Evolutionary conservation across 2,113 vertebrate genomes (phyloP), one percentile per base, ranked within the genome.

Genomic region (Aix galericulata): DNA sequence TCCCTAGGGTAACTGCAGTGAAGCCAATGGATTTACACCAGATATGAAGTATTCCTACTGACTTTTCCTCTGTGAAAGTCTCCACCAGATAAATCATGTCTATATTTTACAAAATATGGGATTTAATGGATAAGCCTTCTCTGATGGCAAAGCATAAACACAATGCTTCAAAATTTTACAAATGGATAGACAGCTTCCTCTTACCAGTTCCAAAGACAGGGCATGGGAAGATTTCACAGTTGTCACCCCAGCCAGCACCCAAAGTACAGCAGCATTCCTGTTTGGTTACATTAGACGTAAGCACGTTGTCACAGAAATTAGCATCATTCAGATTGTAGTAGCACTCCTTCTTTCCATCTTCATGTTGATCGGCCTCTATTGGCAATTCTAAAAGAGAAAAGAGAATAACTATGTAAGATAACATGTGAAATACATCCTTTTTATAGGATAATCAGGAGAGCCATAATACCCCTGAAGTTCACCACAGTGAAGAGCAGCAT

Each of bases 191-290:
- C 32, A 21, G 62, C 29, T 12, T 55, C 8, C 8, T 56, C 98
- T 98, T 97, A 99, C 99, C 98, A 74, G 99, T 99, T 79, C 98
- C 99, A 63, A 98, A 91, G 38, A 99, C 98, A 1, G 99, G 99
- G 84, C 99, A 99, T 11, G 99, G 99, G 93, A 99, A 98, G 67
- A 99, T 98, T 98, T 99, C 99, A 64, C 99, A 99, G 98, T 99
- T 99, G 85, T 99, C 99, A 2, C 99, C 99, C 99, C 99, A 99
- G 59, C 99, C 99, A 2, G 99, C 99, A 23, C 99, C 99, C 59
- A 99, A 97, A 0, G 99, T 99, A 82, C 99, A 99, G 98, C 99
- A 99, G 96, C 99, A 99, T 93, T 99, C 99, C 95, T 99, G 98
- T 89, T 99, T 99, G 82, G 99, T 99, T 58, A 99, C 98, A 6